A percentile compares a stretch with the other conserved stretches of the same genome.
These are phyloP conservation scores for Oxycera nigricornis DNA, from an alignment of 2,888 invertebrate species.

Conservation along the genomic window DNA sequence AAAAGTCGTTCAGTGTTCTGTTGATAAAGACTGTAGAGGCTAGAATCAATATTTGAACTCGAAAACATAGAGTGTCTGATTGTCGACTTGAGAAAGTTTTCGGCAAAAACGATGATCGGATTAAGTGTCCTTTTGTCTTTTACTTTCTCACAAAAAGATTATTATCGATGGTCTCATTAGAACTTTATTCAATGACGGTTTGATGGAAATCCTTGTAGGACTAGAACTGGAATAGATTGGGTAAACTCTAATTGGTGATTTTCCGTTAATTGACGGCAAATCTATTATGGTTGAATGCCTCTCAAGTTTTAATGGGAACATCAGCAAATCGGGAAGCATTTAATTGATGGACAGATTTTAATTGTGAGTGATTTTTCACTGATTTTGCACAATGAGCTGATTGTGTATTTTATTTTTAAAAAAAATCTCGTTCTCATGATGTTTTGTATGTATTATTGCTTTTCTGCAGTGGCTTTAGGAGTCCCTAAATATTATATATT, in stretches of 20 bases:
- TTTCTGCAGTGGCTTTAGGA: no score
- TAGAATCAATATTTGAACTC: no score
- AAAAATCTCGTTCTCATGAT: no score
- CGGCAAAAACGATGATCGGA: background rate
- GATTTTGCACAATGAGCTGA: no score
- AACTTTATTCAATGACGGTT: background rate
- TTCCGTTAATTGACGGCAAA: background rate
- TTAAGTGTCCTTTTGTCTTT: background rate
- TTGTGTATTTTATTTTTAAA: no score
- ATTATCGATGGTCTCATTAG: background rate
- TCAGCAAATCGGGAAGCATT: background rate
- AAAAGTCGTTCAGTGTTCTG: no score
- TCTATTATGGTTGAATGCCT: background rate
- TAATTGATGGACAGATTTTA: background rate
- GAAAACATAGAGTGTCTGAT: background rate
- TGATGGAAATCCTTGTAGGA: background rate
- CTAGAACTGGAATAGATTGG: background rate
- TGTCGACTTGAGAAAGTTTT: background rate
- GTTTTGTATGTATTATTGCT: no score
- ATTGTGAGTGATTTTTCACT: no score
- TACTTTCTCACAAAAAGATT: background rate
- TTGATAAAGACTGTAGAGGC: no score
- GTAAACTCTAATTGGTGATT: background rate
- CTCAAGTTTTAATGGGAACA: background rate
- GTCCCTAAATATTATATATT: no score